These are phyloP conservation scores for Scelioninae gen. 1 DNA, from an alignment of 2,888 invertebrate species.

Conservation along the genomic window DNA sequence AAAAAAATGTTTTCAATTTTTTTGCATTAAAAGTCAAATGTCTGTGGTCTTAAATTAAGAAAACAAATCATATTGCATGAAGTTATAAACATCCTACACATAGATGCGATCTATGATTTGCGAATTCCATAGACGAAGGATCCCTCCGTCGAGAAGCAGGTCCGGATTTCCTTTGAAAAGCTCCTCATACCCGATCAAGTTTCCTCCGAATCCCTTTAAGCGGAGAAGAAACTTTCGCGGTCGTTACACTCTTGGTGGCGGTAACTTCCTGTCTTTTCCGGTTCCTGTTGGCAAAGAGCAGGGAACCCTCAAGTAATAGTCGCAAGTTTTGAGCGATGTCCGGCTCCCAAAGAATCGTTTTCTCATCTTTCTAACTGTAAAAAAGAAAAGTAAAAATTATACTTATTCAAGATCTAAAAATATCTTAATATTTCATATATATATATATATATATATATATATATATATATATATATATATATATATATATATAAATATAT, in stretches of 20 bases:
- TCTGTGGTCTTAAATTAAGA: neutral
- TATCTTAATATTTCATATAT: no score
- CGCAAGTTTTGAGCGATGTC: constrained; percentile 78
- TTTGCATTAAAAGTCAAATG: no score
- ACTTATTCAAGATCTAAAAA: no score
- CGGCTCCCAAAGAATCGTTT: constrained; percentile 67
- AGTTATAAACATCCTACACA: constrained; percentile 33
- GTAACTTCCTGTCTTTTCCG: constrained; percentile 65
- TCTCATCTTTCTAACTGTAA: constrained; percentile 20
- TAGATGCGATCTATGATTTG: constrained; percentile 26
- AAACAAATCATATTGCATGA: constrained; percentile 7
- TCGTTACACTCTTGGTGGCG: constrained; percentile 69
- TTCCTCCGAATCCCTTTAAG: constrained; percentile 47
- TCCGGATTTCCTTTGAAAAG: constrained; percentile 70
- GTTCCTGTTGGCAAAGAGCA: constrained; percentile 60
- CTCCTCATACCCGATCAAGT: constrained; percentile 58
- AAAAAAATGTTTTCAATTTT: no score
- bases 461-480: no score
- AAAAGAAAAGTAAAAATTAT: no score
- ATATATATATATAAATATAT: no score
- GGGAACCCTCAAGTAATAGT: constrained; percentile 74
- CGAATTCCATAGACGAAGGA: constrained; percentile 15
- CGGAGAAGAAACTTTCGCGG: constrained; percentile 66
- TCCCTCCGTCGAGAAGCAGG: constrained; percentile 29
- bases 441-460: no score